Base-by-base conservation (phyloP, 1,140 invertebrate genomes). In the Brachionus rotundiformis region DNA sequence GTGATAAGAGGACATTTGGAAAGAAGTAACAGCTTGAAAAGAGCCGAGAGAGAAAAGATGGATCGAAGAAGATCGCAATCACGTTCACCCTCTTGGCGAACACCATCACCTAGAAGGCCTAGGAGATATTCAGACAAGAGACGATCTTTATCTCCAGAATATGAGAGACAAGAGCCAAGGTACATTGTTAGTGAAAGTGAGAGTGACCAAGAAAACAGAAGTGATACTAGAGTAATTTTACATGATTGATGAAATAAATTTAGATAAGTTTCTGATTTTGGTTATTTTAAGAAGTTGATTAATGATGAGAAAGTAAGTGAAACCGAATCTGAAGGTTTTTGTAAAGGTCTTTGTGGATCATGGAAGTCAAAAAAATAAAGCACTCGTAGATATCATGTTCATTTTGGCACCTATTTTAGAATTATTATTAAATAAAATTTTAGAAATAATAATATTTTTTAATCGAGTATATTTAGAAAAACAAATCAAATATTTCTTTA, bases 1-100 rank as follows among this genome's bases (percentile, higher is more conserved):
- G 36, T 73, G 8, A 73, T 73, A 36, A 73, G 68, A 73, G 68
- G 68, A 16, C 68, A 73, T 44, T 1, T 73, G 7, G 68, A 73
- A 44, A 25, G 68, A 73, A 73, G 68, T 25, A 73, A 13, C 23
- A 73, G 68, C 25, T 19, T 73, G 3, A 73, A 73, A 41, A 19
- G 39, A 73, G 39, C 33, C 19, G 68, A 41, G 6, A 16, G 23
- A 41, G 39, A 73, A 41, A 44, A 23, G 33, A 33, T 31, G 29
- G 68, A 73, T 0, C n/a, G 68, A 19, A 41, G 33, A 73, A n/a
- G 39, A 16, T 73, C 68, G 2, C 41, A 16, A 73, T 73, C 68
- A 73, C 5, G 16, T 23, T 73, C 68, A 44, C 63, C 11, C 7
- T 68, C 63, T 33, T 73, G 68, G 68, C 68, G 68, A 73, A 41